Conservation (phyloP, 2,888 invertebrate species). For the Apamea sordens region DNA sequence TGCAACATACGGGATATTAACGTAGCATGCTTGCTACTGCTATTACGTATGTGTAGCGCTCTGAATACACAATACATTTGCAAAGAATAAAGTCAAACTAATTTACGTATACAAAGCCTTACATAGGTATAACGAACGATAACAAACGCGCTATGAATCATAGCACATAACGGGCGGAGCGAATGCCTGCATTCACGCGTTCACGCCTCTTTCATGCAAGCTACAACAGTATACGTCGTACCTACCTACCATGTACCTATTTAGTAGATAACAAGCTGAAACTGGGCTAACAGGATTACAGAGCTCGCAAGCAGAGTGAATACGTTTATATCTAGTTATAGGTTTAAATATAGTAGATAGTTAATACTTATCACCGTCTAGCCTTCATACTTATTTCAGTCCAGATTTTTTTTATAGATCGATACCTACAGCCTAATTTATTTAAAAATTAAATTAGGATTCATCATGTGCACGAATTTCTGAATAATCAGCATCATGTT, state of each 20-base stretch:
- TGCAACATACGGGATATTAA: background rate
- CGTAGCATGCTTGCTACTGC: background rate
- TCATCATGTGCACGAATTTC: background rate
- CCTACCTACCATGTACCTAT: slow-evolving; percentile 41
- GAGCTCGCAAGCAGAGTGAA: slow-evolving; percentile 67
- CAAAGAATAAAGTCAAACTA: slow-evolving; percentile 47
- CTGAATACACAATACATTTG: slow-evolving; percentile 45
- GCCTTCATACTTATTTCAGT: slow-evolving; percentile 11
- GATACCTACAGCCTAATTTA: background rate
- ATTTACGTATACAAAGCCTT: slow-evolving; percentile 30
- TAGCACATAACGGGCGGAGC: slow-evolving; percentile 52
- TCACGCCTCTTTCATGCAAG: slow-evolving; percentile 51
- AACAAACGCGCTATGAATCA: slow-evolving; percentile 58
- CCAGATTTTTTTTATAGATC: slow-evolving; percentile 6
- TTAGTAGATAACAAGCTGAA: slow-evolving; percentile 78
- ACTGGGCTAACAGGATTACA: slow-evolving; percentile 85
- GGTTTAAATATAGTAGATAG: slow-evolving; percentile 65
- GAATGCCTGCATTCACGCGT: slow-evolving; percentile 51
- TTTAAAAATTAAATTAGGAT: background rate
- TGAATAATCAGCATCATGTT: background rate
- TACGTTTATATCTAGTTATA: slow-evolving; percentile 63
- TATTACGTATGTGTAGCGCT: background rate
- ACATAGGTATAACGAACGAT: slow-evolving; percentile 50
- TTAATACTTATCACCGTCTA: slow-evolving; percentile 29
- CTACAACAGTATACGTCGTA: slow-evolving; percentile 36